Conservation (phyloP, 2,797 vertebrate species). For the Salmo trutta region DNA sequence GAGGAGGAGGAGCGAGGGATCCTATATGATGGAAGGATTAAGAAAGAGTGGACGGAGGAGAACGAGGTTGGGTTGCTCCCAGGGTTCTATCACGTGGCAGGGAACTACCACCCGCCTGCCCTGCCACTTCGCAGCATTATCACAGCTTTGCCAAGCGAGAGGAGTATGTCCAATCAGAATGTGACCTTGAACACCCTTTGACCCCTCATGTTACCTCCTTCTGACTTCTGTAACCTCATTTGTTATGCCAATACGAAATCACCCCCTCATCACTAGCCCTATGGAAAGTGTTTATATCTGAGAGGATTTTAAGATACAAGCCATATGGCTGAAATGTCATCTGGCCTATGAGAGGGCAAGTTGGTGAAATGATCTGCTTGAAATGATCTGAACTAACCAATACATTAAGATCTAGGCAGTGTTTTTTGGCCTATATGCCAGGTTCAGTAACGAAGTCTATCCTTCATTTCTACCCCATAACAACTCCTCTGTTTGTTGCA, state of each 20-base stretch:
- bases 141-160: constrained; percentile 33
- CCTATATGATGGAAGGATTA: constrained; percentile 30
- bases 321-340: not conserved
- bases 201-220: constrained; percentile 59
- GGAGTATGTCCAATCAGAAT: constrained; percentile 50
- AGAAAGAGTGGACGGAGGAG: constrained; percentile 36
- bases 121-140: constrained; percentile 47
- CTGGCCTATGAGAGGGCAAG: not conserved
- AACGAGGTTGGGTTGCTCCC: constrained; percentile 49
- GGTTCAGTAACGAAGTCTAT: not conserved
- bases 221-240: constrained; percentile 26
- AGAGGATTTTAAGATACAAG: too few relatives aligned
- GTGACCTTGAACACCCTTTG: constrained; percentile 50
- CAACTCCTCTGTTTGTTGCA: constrained; percentile 30
- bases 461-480: not conserved
- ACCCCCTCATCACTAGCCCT: not conserved
- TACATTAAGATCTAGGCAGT: not conserved
- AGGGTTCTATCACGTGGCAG: constrained; percentile 35
- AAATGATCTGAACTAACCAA: not conserved
- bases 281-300: not conserved
- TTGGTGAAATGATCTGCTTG: not conserved
- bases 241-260: constrained; percentile 19
- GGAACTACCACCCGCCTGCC: constrained; percentile 14
- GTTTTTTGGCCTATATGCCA: not conserved
- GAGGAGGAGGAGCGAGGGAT: constrained; percentile 60